A percentile compares a stretch with the other conserved stretches of the same genome.
Conservation (phyloP, 2,797 vertebrate species). For the Semotilus atromaculatus region DNA sequence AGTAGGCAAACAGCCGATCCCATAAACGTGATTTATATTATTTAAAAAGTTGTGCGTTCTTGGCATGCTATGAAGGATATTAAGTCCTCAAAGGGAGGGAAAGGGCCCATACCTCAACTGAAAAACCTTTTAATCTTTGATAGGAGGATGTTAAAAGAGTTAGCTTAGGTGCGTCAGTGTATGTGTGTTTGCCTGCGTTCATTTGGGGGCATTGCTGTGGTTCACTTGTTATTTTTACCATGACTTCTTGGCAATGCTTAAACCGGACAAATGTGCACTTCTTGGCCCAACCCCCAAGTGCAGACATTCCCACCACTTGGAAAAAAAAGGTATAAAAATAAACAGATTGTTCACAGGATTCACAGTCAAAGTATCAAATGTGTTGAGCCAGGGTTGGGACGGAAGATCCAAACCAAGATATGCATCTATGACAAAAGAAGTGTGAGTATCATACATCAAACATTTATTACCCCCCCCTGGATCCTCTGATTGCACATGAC, state of each 20-base stretch:
- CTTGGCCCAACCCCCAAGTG: constrained; percentile 75
- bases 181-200: constrained; percentile 33
- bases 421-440: constrained; percentile 88
- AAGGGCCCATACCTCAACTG: constrained; percentile 61
- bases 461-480: constrained; percentile 90
- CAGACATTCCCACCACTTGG: constrained; percentile 77
- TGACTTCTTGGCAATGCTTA: constrained; percentile 70
- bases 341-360: constrained; percentile 75
- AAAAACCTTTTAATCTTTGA: constrained; percentile 78
- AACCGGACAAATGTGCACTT: constrained; percentile 73
- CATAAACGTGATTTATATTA: constrained; percentile 81
- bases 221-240: constrained; percentile 73
- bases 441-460: constrained; percentile 93
- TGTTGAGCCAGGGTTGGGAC: constrained; percentile 68
- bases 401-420: constrained; percentile 72
- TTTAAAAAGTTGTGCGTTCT: constrained; percentile 79
- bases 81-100: constrained; percentile 74
- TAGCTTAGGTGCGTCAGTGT: constrained; percentile 45
- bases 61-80: constrained; percentile 76
- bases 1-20: constrained; percentile 74
- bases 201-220: constrained; percentile 54
- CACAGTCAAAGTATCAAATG: constrained; percentile 71
- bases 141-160: constrained; percentile 63
- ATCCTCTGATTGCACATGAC: constrained; percentile 91
- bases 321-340: constrained; percentile 65